These are phyloP conservation scores for Bubalus kerabau DNA, from an alignment of 2,113 vertebrate genomes.

Conservation along the genomic window DNA sequence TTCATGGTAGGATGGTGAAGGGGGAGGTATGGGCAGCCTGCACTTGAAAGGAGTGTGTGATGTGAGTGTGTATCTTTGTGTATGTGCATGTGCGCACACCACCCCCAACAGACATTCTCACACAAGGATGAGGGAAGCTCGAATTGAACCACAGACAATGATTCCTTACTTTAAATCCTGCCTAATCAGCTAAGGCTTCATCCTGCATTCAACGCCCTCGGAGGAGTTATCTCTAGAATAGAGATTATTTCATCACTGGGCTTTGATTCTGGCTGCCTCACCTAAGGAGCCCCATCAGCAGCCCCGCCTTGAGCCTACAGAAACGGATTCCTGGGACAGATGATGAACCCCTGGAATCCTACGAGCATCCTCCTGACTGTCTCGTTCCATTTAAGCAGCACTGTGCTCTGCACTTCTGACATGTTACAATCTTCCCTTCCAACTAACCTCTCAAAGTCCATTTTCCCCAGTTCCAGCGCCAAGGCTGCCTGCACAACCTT, in stretches of 20 bases:
- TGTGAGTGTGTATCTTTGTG: neutral
- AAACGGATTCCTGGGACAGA: neutral
- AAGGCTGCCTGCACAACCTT: neutral
- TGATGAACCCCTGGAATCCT: fast-evolving
- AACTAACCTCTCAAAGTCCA: neutral
- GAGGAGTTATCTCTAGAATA: neutral
- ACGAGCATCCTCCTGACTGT: fast-evolving
- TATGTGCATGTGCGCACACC: neutral
- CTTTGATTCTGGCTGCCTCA: neutral
- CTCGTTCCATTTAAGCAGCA: fast-evolving
- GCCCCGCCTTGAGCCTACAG: neutral
- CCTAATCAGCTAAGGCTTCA: neutral
- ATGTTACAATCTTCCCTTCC: neutral
- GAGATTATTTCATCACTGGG: neutral
- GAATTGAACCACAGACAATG: neutral
- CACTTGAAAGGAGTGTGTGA: neutral
- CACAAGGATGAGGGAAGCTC: neutral
- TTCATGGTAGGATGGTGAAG: too few relatives aligned
- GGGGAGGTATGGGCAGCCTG: neutral
- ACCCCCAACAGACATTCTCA: neutral
- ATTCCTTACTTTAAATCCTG: neutral
- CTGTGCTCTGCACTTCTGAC: neutral
- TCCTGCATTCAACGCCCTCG: fast-evolving
- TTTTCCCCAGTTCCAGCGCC: neutral
- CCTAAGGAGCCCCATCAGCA: too few relatives aligned